Conservation (phyloP, 1,140 invertebrate species). For the Drosophila sucinea region DNA sequence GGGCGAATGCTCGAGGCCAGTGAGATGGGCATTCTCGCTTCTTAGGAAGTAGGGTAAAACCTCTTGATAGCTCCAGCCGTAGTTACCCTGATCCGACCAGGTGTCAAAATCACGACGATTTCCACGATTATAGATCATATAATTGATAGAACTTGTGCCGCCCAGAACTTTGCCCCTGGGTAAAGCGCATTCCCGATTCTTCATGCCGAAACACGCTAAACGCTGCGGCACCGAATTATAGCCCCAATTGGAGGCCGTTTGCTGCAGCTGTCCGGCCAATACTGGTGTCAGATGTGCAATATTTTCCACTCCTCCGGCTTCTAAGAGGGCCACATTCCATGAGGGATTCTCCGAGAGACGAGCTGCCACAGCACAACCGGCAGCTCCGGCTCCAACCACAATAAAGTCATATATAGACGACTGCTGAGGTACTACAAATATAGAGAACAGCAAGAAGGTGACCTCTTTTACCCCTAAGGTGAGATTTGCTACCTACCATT, state of each 20-base stretch:
- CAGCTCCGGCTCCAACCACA: constrained; percentile 89
- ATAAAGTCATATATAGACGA: constrained; percentile 89
- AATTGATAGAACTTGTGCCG: constrained; percentile 91
- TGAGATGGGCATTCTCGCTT: constrained; percentile 85
- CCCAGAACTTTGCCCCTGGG: constrained; percentile 88
- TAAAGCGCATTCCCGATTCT: constrained; percentile 85
- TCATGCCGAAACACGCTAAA: constrained; percentile 85
- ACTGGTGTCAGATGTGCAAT: constrained; percentile 87
- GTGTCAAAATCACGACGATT: constrained; percentile 90
- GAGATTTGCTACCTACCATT: constrained; percentile 42
- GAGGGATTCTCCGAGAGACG: constrained; percentile 86
- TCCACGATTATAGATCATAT: constrained; percentile 94
- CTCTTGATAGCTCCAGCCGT: constrained; percentile 90
- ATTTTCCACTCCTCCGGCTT: constrained; percentile 88
- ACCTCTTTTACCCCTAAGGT: neutral
- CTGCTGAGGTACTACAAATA: constrained; percentile 47
- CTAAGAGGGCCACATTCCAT: constrained; percentile 85
- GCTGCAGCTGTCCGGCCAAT: constrained; percentile 85
- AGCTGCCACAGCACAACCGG: constrained; percentile 88
- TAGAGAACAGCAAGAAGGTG: neutral
- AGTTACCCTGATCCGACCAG: constrained; percentile 88
- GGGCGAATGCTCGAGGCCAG: constrained; percentile 83
- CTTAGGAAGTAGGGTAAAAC: constrained; percentile 88
- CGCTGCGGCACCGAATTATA: constrained; percentile 88
- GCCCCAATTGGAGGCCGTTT: constrained; percentile 87